Base-by-base conservation (phyloP, 2,113 vertebrate species). In the Zosterops japonicus region DNA sequence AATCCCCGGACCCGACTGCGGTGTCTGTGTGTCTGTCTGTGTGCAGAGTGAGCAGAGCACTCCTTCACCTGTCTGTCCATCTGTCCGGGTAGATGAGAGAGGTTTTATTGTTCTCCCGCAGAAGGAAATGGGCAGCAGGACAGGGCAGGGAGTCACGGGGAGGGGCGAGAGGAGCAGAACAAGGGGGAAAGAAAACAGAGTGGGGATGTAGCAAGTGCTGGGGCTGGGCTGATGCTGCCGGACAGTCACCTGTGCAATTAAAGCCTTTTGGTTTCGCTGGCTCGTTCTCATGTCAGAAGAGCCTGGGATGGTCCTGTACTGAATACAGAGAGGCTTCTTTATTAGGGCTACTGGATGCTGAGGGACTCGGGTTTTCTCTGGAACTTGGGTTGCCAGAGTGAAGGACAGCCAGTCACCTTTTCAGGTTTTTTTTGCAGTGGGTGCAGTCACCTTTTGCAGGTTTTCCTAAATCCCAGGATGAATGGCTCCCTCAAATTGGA, bases 161-260 rank as follows among this genome's bases (percentile, higher is more conserved):
- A 95, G 87, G 90, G 61, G 90, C 14, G 14, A 93, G 47, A 68
- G 52, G 61, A 81, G 11, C 25, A 33, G 74, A 57, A 7, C 14
- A 1, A 59, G 52, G n/a, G 61, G 44, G 23, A 42, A 46, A 65
- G 23, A 42, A 46, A 65, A 33, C 57, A 27, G 53, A 11, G 13
- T 2, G 53, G 13, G 5, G 5, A 2, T 2, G 0, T 2, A 24
- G 23, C 18, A 6, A 39, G 57, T 17, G n/a, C 36, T 53, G 11
- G 49, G 23, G 25, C 27, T 2, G 7, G 33, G 21, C 18, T 82
- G 65, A 71, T 33, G 77, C 35, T 68, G 53, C 78, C 65, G 3
- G 7, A 0, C n/a, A 8, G 3, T 11, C 22, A 59, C 57, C 31
- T 16, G 53, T 15, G 36, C 22, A 25, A 8, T 44, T 60, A 50